Evolutionary conservation across 2,113 vertebrate species (phyloP), one percentile per base, ranked within the genome.

Genomic region (Hiodon alosoides): DNA sequence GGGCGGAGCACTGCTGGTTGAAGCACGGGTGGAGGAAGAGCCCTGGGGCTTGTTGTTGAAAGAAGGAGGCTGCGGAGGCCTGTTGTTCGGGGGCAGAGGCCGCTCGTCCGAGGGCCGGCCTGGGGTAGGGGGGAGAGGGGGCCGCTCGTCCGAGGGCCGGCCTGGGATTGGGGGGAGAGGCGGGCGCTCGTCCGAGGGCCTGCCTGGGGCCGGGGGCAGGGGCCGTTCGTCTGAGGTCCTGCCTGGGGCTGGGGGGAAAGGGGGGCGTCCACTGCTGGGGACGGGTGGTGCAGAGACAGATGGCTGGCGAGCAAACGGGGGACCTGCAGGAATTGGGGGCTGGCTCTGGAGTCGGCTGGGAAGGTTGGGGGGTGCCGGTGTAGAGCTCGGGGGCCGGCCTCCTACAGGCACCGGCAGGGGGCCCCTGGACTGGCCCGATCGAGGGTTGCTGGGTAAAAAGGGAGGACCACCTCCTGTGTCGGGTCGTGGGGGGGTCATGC

Each of bases 401-500:
- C 80, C 78, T 2, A 72, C 82, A 0, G 90, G 91, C 58, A 92
- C 86, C 0, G 93, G 86, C 0, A 89, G 89, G 0, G 88, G 86
- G 1, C 86, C 93, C 3, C 92, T 94, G 91, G 61, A 83, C 47
- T 88, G 87, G 51, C 79, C n/a, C 3, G 94, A 94, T 9, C 95
- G 87, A 0, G 94, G 95, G 0, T 94, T 94, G 72, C 82, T 97
- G 55, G 95, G 95, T 3, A 96, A 85, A 0, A 95, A 93, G 2
- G 95, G 95, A 0, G 87, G 87, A 0, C 85, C 84, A 57, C 83
- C 87, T 0, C 84, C 75, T 67, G 79, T 86, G 31, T 96, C 96
- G 1, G 90, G 89, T 79, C 89, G 93, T 0, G 90, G 67, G 31
- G 88, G 90, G 31, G 85, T 87, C 84, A 90, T 73, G 13, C 89